These are phyloP conservation scores for Littorina saxatilis DNA, from an alignment of 1,140 invertebrate genomes.

Conservation along the genomic window DNA sequence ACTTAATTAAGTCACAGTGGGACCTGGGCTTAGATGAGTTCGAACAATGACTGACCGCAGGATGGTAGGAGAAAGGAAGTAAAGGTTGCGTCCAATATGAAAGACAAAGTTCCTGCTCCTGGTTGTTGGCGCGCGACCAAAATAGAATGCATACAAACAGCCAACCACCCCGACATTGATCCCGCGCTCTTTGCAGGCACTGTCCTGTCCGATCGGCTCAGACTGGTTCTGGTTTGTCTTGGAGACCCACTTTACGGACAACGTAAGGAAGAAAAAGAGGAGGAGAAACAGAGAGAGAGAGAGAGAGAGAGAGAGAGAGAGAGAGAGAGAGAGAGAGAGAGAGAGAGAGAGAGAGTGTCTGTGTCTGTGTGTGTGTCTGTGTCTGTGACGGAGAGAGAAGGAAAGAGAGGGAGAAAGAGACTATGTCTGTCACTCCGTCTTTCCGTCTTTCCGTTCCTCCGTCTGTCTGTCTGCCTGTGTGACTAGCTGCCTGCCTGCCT, in stretches of 20 bases:
- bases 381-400: neutral
- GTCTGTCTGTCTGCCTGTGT: constrained; percentile 6
- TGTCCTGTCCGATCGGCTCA: neutral
- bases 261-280: neutral
- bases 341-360: neutral
- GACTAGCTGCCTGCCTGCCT: neutral
- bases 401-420: neutral
- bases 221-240: neutral
- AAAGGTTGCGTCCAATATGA: too few relatives aligned
- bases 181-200: too few relatives aligned
- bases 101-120: too few relatives aligned
- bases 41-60: too few relatives aligned
- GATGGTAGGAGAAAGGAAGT: too few relatives aligned
- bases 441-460: neutral
- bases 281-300: neutral
- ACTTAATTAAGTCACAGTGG: too few relatives aligned
- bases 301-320: constrained; percentile 23
- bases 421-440: too few relatives aligned
- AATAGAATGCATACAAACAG: too few relatives aligned
- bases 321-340: constrained; percentile 28
- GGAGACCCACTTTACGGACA: neutral
- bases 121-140: too few relatives aligned
- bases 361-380: neutral
- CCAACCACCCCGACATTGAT: too few relatives aligned
- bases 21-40: too few relatives aligned